Conservation (phyloP, 2,888 invertebrate genomes). For the Metallyticus violacea region DNA sequence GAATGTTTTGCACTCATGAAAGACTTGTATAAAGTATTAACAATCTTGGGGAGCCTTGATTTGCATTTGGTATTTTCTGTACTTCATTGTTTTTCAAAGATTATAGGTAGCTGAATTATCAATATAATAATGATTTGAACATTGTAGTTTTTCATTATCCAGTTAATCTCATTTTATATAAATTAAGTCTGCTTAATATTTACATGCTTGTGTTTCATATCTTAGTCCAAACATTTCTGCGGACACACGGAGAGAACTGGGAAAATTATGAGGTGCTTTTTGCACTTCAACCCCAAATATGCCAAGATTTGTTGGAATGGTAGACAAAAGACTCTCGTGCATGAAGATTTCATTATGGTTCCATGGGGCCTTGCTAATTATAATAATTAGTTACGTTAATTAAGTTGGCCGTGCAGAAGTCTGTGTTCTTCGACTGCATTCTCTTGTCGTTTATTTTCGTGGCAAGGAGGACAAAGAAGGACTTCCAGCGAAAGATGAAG, state of each 20-base stretch:
- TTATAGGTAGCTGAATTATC: too few relatives aligned
- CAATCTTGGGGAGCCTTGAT: too few relatives aligned
- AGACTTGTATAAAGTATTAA: too few relatives aligned
- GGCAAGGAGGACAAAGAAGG: background rate
- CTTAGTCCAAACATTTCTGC: too few relatives aligned
- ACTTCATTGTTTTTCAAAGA: too few relatives aligned
- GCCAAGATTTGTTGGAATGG: background rate
- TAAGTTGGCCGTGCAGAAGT: background rate
- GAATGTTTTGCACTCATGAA: too few relatives aligned
- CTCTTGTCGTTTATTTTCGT: background rate
- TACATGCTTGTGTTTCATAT: too few relatives aligned
- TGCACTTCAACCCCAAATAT: background rate
- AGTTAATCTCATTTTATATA: too few relatives aligned
- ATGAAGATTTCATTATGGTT: background rate
- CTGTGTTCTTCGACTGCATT: background rate
- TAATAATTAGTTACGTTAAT: background rate
- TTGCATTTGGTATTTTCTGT: too few relatives aligned
- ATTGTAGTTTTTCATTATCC: too few relatives aligned
- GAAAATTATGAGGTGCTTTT: background rate
- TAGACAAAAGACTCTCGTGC: background rate
- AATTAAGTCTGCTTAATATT: too few relatives aligned
- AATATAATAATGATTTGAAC: too few relatives aligned
- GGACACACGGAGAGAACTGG: background rate
- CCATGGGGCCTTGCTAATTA: background rate
- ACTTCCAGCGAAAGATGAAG: background rate